A percentile compares a stretch with the other conserved stretches of the same genome.
Conservation (phyloP, 2,797 vertebrate species). For the Gadopsis bispinosus region DNA sequence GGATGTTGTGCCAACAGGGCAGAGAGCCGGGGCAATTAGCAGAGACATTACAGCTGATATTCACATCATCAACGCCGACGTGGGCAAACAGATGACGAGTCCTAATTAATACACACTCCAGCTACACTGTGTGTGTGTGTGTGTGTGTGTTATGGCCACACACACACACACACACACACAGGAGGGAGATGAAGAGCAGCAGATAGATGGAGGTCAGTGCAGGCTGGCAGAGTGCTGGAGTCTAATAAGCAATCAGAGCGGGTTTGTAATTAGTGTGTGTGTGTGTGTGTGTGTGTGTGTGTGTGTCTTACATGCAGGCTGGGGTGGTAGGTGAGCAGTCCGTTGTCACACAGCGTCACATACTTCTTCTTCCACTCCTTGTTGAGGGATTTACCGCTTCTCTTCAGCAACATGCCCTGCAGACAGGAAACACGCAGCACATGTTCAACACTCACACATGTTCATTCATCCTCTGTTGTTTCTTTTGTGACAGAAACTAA, state of each 20-base stretch:
- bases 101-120: conserved; percentile 74
- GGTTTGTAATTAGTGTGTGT: conserved; percentile 16
- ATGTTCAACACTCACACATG: neutral
- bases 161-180: conserved; percentile 1
- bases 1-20: conserved; percentile 68
- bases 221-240: conserved; percentile 44
- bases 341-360: conserved; percentile 95
- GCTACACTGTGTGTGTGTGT: conserved; percentile 44
- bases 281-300: conserved; percentile 50
- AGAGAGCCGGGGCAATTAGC: conserved; percentile 73
- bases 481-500: no score
- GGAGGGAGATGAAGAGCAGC: conserved; percentile 37
- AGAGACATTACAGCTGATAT: conserved; percentile 75
- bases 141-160: conserved; percentile 13
- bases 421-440: conserved; percentile 12
- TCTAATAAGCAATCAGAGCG: conserved; percentile 54
- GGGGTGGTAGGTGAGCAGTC: conserved; percentile 96
- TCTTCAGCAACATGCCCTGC: conserved; percentile 96
- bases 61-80: conserved; percentile 71
- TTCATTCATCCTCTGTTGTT: no score
- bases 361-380: conserved; percentile 99
- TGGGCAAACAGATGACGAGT: conserved; percentile 77
- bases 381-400: conserved; percentile 95
- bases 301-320: conserved; percentile 91
- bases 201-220: conserved; percentile 56